Base-by-base conservation (phyloP, 1,140 invertebrate genomes). In the Drosophila sp. region DNA sequence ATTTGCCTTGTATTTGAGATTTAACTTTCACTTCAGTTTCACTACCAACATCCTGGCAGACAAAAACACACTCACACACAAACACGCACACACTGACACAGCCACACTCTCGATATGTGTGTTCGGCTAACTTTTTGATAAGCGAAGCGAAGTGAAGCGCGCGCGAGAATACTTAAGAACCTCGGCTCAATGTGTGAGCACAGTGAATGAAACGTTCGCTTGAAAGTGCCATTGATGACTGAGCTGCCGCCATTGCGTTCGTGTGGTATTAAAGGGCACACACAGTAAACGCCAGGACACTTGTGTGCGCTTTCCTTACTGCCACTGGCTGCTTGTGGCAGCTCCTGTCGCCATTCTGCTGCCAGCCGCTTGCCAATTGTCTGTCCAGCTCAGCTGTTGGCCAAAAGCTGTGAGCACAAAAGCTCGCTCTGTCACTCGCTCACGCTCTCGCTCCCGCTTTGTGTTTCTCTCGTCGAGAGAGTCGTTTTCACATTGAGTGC, bases 141-240 rank as follows among this genome's bases (percentile, higher is more conserved):
- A 87, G 82, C 63, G 64, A 54, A 72, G 66, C 50, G 76, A 89
- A 87, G 83, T 59, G 70, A 59, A 78, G 63, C 54, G 76, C 82
- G 69, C 76, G 83, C 76, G 65, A 71, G 45, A 29, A 51, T 63
- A 58, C 27, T 72, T 62, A n/a, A 40, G 48, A 56, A 43, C 41
- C 46, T 51, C 59, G 40, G 21, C 7, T 40, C 36, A 13, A 6
- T 38, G 48, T 41, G 27, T 61, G 69, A 56, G 67, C 46, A 45
- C 70, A 66, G 36, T 40, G 21, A 36, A 46, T 70, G 76, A 80
- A 89, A 80, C 82, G 76, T 77, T 62, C 76, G 83, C 76, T 66
- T 83, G 76, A 48, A 83, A 62, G 76, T 80, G 79, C 73, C 83
- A 80, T 83, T 65, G 79, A 89, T 76, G 83, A 87, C 83, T 87